These are phyloP conservation scores for Palythoa grandis DNA, from an alignment of 92 coral and sea anemone species.

Conservation along the genomic window DNA sequence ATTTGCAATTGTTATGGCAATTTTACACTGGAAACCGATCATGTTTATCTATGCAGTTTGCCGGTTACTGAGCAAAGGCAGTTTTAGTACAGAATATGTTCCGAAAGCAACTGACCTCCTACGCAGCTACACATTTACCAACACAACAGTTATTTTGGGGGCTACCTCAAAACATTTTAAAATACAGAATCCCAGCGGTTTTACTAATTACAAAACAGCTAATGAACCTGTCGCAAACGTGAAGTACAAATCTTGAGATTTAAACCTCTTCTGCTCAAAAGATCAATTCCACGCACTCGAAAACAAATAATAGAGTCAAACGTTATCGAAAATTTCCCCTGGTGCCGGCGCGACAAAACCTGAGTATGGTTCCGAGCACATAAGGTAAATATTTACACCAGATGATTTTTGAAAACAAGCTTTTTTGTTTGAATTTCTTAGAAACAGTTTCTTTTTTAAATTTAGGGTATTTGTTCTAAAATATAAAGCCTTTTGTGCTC, in stretches of 20 bases:
- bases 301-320: not conserved
- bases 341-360: not conserved
- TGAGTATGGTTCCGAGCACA: not conserved
- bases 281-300: not conserved
- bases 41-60: not conserved
- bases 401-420: not conserved
- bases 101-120: not conserved
- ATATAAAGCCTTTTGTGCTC: not conserved
- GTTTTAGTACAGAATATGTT: not conserved
- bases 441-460: not conserved
- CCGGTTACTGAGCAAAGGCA: not conserved
- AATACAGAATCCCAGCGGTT: not conserved
- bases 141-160: not conserved
- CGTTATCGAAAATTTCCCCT: not conserved
- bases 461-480: not conserved
- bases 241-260: not conserved
- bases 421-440: not conserved
- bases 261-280: not conserved
- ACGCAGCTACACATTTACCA: not conserved
- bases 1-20: not conserved
- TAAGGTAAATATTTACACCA: constrained; percentile 11
- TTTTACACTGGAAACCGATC: not conserved
- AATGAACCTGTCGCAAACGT: not conserved
- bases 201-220: not conserved
- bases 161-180: not conserved